phyloP scores from a whole-genome alignment of 2,888 invertebrate species.

The Pomacea canaliculata region DNA sequence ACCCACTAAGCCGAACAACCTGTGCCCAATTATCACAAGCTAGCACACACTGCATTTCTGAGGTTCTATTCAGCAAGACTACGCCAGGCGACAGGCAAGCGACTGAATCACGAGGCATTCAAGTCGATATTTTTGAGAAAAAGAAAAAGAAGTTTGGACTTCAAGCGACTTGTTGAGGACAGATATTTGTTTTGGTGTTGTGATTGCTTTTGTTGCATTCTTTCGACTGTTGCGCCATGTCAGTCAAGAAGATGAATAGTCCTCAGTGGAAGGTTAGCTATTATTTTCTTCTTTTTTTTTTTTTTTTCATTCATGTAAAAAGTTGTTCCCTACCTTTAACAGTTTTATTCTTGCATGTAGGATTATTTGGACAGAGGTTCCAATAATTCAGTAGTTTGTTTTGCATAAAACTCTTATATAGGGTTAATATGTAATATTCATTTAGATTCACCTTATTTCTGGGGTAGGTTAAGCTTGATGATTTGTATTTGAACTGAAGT shows the following conservation, averaged over 20 bases:
- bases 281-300: not conserved
- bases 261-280: constrained; percentile 70
- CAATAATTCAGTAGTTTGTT: no score
- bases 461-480: no score
- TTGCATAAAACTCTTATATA: no score
- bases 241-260: constrained; percentile 65
- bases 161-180: not conserved
- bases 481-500: no score
- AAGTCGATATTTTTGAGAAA: not conserved
- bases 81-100: constrained; percentile 20
- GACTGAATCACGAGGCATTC: constrained; percentile 1
- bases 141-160: not conserved
- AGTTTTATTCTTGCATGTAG: no score
- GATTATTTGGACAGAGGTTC: no score
- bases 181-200: not conserved
- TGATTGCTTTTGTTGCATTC: constrained; percentile 18
- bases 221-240: constrained; percentile 32
- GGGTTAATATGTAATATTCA: no score
- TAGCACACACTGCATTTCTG: constrained; percentile 63
- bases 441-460: no score
- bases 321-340: no score
- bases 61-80: constrained; percentile 37
- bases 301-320: no score
- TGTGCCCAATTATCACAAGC: constrained; percentile 49
- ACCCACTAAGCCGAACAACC: constrained; percentile 12